These are phyloP conservation scores for Semicossyphus pulcher DNA, from an alignment of 2,113 vertebrate genomes.

Conservation along the genomic window DNA sequence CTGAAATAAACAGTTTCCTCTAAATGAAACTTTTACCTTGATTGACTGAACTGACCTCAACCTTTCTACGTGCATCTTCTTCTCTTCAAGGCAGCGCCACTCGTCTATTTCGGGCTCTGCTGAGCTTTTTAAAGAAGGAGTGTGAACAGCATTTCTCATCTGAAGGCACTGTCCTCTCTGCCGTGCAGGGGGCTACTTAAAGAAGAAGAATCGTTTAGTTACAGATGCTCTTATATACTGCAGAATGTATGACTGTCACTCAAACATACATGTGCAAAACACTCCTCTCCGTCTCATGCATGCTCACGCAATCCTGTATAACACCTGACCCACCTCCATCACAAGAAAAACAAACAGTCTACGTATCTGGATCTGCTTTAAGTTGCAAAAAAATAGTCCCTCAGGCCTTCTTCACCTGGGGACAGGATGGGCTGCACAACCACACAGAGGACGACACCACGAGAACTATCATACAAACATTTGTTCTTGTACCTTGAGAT, in stretches of 20 bases:
- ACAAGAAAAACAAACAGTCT: not conserved
- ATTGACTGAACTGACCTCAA: conserved; percentile 39
- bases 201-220: conserved; percentile 58
- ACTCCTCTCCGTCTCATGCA: conserved; percentile 12
- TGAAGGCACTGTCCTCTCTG: conserved; percentile 63
- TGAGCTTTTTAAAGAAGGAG: conserved; percentile 52
- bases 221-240: conserved; percentile 25
- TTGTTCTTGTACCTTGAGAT: conserved; percentile 37
- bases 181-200: conserved; percentile 27
- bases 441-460: conserved; percentile 42
- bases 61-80: conserved; percentile 25
- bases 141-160: conserved; percentile 48
- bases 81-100: conserved; percentile 19
- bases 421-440: conserved; percentile 32
- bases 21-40: conserved; percentile 1
- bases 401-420: conserved; percentile 28
- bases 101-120: conserved; percentile 51
- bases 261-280: conserved; percentile 12
- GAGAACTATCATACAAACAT: conserved; percentile 60
- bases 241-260: conserved; percentile 22
- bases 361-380: conserved; percentile 28
- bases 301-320: conserved; percentile 14
- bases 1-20: conserved; percentile 1
- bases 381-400: conserved; percentile 34
- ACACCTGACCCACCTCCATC: conserved; percentile 28